A percentile compares a stretch with the other conserved stretches of the same genome.
Conservation (phyloP, 2,113 vertebrate genomes). For the Phainopepla nitens region DNA sequence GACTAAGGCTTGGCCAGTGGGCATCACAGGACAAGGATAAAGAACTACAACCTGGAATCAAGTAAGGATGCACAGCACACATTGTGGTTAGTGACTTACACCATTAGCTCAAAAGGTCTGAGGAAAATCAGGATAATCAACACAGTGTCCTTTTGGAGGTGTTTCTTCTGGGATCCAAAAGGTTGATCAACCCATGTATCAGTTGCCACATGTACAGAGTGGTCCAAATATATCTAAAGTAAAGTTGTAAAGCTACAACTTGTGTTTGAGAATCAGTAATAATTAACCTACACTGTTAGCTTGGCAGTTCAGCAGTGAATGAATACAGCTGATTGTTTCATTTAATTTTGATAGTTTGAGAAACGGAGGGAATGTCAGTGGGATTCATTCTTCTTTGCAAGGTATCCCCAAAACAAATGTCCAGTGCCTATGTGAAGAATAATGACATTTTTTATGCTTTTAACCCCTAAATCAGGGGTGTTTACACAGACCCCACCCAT, state of each 20-base stretch:
- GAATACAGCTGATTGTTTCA: not conserved
- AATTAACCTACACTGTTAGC: not conserved
- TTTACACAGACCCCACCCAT: not conserved
- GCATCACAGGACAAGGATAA: not conserved
- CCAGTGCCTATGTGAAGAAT: not conserved
- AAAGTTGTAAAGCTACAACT: not conserved
- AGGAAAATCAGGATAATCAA: not conserved
- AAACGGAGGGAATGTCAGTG: accelerated
- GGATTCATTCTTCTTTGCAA: not conserved
- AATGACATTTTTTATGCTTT: not conserved
- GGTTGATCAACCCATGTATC: not conserved
- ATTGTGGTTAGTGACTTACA: not conserved
- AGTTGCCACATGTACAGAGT: not conserved
- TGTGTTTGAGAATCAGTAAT: not conserved
- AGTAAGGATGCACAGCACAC: not conserved
- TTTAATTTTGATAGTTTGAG: not conserved
- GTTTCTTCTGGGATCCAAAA: not conserved
- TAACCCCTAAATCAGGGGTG: not conserved
- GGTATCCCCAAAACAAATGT: not conserved
- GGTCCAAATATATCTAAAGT: not conserved
- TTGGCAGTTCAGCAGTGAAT: not conserved
- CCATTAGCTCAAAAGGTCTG: not conserved
- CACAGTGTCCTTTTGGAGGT: not conserved
- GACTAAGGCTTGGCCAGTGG: too few species aligned
- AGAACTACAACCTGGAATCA: not conserved